Evolutionary conservation across 2,797 vertebrate species (phyloP).

Genomic region (Enteromius anoplus): DNA sequence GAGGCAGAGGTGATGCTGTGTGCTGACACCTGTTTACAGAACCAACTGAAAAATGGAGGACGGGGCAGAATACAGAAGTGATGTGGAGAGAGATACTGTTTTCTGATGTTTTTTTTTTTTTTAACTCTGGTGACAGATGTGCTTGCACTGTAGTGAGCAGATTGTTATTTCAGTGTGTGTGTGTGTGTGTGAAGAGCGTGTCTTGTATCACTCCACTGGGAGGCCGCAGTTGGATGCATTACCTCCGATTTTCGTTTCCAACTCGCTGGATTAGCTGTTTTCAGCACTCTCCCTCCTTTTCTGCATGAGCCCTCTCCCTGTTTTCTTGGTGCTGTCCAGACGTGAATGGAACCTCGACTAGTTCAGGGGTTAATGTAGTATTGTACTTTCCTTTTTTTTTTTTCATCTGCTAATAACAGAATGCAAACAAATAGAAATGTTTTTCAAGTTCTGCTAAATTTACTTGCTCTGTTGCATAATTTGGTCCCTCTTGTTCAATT

Average conservation of each 20-base stretch:
- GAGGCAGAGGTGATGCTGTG: slow-evolving; percentile 30
- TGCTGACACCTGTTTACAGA: slow-evolving; percentile 27
- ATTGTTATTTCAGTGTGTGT: slow-evolving; percentile 37
- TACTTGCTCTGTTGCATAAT: background rate
- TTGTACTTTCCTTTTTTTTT: background rate
- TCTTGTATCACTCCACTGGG: slow-evolving; percentile 34
- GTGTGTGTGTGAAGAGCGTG: background rate
- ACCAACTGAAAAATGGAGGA: slow-evolving; percentile 2
- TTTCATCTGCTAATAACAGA: background rate
- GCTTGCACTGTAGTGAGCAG: slow-evolving; percentile 31
- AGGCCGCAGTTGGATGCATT: slow-evolving; percentile 42
- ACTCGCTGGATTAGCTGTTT: slow-evolving; percentile 25
- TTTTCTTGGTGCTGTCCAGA: slow-evolving; percentile 5
- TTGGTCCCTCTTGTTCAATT: background rate
- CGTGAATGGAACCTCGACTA: background rate
- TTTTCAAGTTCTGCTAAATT: background rate
- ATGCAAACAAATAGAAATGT: background rate
- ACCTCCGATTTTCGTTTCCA: slow-evolving; percentile 19
- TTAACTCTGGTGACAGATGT: slow-evolving; percentile 41
- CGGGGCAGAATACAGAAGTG: slow-evolving; percentile 6
- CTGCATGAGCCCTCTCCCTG: background rate
- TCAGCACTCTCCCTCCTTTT: background rate
- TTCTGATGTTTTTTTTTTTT: background rate
- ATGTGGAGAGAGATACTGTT: background rate
- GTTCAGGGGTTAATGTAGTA: background rate